Conservation (phyloP, 1,140 invertebrate species). For the Bilobella aurantiaca region DNA sequence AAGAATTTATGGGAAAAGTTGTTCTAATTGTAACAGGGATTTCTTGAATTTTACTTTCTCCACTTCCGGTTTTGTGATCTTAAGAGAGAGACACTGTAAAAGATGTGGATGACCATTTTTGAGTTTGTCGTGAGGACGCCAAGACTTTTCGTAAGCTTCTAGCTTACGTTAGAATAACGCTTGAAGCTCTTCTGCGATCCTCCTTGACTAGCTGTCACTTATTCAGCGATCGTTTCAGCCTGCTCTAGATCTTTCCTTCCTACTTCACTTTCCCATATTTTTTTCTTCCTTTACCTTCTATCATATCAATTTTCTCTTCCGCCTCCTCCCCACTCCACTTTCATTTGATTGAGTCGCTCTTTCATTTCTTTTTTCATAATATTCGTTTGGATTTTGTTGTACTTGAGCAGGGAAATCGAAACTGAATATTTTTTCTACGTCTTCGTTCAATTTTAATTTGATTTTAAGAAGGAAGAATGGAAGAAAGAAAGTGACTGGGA, state of each 20-base stretch:
- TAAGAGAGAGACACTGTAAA: too few relatives aligned
- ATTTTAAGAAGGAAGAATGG: background rate
- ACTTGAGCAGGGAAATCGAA: background rate
- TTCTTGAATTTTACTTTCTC: too few relatives aligned
- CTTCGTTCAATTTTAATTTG: constrained; percentile 5
- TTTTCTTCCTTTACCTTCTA: background rate
- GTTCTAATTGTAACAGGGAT: too few relatives aligned
- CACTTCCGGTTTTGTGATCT: too few relatives aligned
- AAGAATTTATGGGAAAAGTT: too few relatives aligned
- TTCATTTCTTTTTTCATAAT: background rate
- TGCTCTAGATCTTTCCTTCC: too few relatives aligned
- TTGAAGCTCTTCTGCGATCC: too few relatives aligned
- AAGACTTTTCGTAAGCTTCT: too few relatives aligned
- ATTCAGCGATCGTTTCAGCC: too few relatives aligned
- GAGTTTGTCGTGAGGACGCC: too few relatives aligned
- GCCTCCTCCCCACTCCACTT: background rate
- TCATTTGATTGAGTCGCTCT: background rate
- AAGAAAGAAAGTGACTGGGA: background rate
- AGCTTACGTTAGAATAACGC: background rate
- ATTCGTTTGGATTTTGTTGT: too few relatives aligned
- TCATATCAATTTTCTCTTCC: constrained; percentile 2
- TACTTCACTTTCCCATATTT: background rate
- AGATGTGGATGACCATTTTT: too few relatives aligned
- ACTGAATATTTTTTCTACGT: background rate
- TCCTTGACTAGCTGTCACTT: background rate